A percentile compares a stretch with the other conserved stretches of the same genome.
Conservation (phyloP, 1,140 invertebrate species). For the Cotesia chilonis region DNA sequence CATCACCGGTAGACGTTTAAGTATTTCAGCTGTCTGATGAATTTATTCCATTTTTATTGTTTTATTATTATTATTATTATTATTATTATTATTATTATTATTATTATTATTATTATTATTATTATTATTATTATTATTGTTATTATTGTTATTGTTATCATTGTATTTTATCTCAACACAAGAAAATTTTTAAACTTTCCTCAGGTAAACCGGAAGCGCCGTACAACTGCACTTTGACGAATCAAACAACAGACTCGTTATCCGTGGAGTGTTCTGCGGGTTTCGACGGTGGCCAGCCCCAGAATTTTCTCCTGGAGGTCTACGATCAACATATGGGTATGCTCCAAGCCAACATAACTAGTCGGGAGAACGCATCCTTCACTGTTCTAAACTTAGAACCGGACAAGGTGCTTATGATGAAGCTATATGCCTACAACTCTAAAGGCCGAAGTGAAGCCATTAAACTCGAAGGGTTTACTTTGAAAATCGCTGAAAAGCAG, state of each 20-base stretch:
- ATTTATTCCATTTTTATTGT: constrained; percentile 12
- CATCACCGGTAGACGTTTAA: neutral
- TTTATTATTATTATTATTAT: neutral
- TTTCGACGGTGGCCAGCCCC: constrained; percentile 80
- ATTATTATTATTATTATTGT: neutral
- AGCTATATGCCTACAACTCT: constrained; percentile 82
- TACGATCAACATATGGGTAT: constrained; percentile 73
- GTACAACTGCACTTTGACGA: constrained; percentile 80
- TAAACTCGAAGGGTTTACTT: constrained; percentile 82
- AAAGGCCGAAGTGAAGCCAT: constrained; percentile 85
- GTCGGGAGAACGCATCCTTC: constrained; percentile 72
- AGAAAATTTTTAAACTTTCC: neutral
- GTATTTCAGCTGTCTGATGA: neutral
- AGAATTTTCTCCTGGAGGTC: constrained; percentile 78
- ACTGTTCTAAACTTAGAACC: constrained; percentile 75
- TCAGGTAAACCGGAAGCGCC: constrained; percentile 82
- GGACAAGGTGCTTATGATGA: constrained; percentile 74
- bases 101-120: no score
- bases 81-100: neutral
- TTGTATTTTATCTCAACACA: neutral
- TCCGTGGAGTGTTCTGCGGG: constrained; percentile 80
- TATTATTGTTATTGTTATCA: neutral
- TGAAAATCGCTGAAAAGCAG: constrained; percentile 82
- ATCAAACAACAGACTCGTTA: constrained; percentile 81
- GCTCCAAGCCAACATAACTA: constrained; percentile 76